Percentiles rank a stretch among this genome's conserved stretches.
These are phyloP conservation scores for Heliothis virescens DNA, from an alignment of 1,140 invertebrate genomes.

Conservation along the genomic window DNA sequence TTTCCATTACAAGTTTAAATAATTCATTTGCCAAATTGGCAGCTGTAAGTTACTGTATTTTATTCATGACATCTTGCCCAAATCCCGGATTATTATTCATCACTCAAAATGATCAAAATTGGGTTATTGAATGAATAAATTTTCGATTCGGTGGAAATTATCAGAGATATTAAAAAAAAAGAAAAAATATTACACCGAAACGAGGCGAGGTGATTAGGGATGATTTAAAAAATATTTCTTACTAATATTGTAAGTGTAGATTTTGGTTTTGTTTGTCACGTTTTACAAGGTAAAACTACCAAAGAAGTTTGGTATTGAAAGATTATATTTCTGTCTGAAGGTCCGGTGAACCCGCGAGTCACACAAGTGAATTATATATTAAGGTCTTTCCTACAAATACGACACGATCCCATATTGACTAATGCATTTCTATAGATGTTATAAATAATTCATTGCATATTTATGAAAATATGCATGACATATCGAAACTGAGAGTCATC, in stretches of 20 bases:
- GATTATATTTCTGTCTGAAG: too few relatives aligned
- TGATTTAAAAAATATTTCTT: too few relatives aligned
- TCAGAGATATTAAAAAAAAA: background rate
- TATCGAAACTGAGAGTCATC: background rate
- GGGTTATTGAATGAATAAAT: background rate
- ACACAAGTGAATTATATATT: too few relatives aligned
- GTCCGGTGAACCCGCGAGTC: too few relatives aligned
- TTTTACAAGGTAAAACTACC: background rate
- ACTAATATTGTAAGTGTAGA: too few relatives aligned
- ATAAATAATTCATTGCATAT: background rate
- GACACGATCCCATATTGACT: too few relatives aligned
- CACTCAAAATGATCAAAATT: too few relatives aligned
- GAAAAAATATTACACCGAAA: background rate
- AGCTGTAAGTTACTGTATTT: background rate
- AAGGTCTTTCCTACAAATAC: too few relatives aligned
- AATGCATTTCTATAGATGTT: too few relatives aligned
- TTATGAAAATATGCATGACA: background rate
- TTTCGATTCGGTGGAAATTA: background rate
- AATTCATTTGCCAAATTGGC: background rate
- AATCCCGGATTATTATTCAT: too few relatives aligned
- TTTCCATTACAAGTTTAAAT: background rate
- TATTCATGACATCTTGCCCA: background rate
- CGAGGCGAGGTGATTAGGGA: background rate
- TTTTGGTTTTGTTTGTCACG: too few relatives aligned
- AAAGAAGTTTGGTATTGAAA: too few relatives aligned